Conservation (phyloP, 2,888 invertebrate genomes). For the Eupithecia centaureata region DNA sequence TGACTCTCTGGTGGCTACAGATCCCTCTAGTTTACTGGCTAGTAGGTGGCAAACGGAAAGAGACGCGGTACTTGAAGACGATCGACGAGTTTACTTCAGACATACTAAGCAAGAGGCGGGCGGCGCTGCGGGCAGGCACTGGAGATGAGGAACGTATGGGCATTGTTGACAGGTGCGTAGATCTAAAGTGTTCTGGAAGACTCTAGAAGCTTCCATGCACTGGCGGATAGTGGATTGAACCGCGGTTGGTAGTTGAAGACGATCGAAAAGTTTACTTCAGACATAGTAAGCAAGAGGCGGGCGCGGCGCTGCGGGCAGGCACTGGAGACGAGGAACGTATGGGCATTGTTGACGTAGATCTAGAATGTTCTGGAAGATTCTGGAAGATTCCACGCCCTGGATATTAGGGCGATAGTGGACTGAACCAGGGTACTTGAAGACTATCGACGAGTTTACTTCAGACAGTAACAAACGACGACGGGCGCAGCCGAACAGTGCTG, state of each 20-base stretch:
- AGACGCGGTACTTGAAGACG: constrained; percentile 47
- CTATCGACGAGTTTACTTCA: too few species aligned
- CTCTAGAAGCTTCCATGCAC: constrained; percentile 32
- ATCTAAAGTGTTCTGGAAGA: neutral
- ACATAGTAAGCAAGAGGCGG: constrained; percentile 54
- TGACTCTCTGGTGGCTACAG: constrained; percentile 72
- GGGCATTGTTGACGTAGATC: constrained; percentile 58
- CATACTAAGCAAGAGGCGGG: constrained; percentile 55
- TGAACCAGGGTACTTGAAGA: neutral
- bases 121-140: constrained; percentile 41
- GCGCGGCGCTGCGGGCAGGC: constrained; percentile 45
- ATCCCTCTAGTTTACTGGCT: constrained; percentile 64
- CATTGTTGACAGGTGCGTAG: constrained; percentile 56
- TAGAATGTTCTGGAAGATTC: neutral
- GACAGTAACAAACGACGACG: constrained; percentile 54
- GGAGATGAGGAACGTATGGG: constrained; percentile 55
- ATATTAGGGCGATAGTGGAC: too few species aligned
- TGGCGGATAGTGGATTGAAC: too few species aligned
- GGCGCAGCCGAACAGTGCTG: constrained; percentile 49
- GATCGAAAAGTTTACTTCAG: too few species aligned
- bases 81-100: constrained; percentile 57
- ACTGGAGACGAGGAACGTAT: constrained; percentile 49
- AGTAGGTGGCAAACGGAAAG: constrained; percentile 50
- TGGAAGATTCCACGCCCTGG: constrained; percentile 41
- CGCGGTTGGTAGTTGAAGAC: neutral